Evolutionary conservation across 2,888 invertebrate species (phyloP), one percentile per base, ranked within the genome.

Genomic region (Myathropa florea): DNA sequence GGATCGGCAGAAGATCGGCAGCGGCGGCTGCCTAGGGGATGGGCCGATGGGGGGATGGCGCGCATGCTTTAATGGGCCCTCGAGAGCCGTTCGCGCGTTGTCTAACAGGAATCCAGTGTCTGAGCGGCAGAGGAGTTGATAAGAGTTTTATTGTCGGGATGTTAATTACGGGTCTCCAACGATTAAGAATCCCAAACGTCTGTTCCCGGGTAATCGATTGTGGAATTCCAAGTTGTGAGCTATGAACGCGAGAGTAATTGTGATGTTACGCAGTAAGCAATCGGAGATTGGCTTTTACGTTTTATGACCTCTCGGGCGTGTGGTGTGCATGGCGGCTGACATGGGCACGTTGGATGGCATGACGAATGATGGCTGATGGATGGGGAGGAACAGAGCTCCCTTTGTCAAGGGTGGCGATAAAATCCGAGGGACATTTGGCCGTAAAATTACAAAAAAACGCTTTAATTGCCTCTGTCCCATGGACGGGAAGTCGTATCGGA

Each of bases 341-440:
- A 46, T 67, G 55, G 71, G 57, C 9, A 60, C 53, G 59, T 71
- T 71, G 59, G 61, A 65, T 76, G 70, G 24, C 53, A 60, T 61
- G 70, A 57, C 10, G 46, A 63, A 30, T 53, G 73, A 7, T 80
- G 80, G 65, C 75, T 30, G 39, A 63, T 63, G 60, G 70, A 28
- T 70, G 28, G 75, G 33, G 57, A 26, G 57, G 24, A 53, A 18
- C 28, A 33, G 78, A 36, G 10, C 33, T 78, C 57, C 39, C 79
- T 73, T 83, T 83, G 83, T 84, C 79, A 65, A 23, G 67, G 61
- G 64, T 65, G 71, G 81, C 57, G 71, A 85, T 85, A 81, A 81
- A 71, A 71, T 46, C 46, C 46, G 63, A 59, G 57, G 63, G 61
- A 78, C 70, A 76, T 76, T 85, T 67, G 81, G 64, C 63, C 68